Evolutionary conservation across 2,888 invertebrate species (phyloP), one percentile per base, ranked within the genome.

Genomic region (Eilema depressum): DNA sequence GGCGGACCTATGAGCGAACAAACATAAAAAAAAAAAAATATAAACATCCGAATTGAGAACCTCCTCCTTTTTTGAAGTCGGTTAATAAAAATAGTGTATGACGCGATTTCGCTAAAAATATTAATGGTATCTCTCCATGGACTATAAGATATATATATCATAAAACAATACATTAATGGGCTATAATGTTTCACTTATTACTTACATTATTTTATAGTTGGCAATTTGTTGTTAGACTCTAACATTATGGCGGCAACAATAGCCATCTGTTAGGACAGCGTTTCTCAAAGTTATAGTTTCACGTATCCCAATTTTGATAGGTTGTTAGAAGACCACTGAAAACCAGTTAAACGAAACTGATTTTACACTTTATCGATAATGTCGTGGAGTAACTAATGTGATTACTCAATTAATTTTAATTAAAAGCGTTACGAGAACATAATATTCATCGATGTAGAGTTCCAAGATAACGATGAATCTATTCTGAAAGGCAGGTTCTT

Each of bases 171-270:
- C n/a, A 53, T 53, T 41, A 1, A 12, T 63, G 17, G 26, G 41
- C 41, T 8, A 25, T 4, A 63, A 41, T 63, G 25, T 20, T 63
- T 26, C n/a, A 53, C 53, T 53, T 53, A 53, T 20, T 53, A 53
- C 53, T 59, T 59, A 26, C 17, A 59, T 26, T 59, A 26, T 59
- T 26, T 59, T 26, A 28, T 41, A 41, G 25, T 3, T 12, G 3
- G 10, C 1, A 23, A 60, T 60, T 53, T 61, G 23, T 28, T 41
- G 26, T 60, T 28, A 67, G 41, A 57, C 41, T 47, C n/a, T 14
- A 47, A 61, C 61, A 53, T 62, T 17, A 53, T 53, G 11, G 11
- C 23, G 41, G 67, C 53, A 67, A 67, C 67, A 67, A 63, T 41
- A 20, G 41, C 4, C 2, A 3, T 12, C 64, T 37, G 25, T 66